Evolutionary conservation across 2,888 invertebrate genomes (phyloP), one percentile per base, ranked within the genome.

Genomic region (Heliconius aoede): DNA sequence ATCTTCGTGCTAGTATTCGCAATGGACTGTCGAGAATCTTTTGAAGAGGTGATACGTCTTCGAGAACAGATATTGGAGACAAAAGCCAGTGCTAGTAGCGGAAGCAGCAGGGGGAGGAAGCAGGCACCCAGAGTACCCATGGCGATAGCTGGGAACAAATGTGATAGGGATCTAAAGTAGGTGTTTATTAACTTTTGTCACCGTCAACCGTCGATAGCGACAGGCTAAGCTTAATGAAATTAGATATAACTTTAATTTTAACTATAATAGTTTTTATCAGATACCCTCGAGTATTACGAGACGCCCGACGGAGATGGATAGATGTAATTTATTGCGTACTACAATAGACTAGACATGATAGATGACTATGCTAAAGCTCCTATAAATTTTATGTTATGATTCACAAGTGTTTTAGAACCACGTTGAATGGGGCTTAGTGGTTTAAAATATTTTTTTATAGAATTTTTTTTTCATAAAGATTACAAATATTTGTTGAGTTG

Each of bases 91-190:
- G 97, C 97, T 4, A 95, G 95, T n/a, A 95, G 96, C 73, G 95
- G 95, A 69, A 92, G 94, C 80, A 95, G 95, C 72, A 90, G 95
- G 15, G 92, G 93, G 0, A 95, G 96, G 86, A 95, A 96, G 84
- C 95, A 95, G 85, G 92, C 95, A 75, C 96, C 96, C 32, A 94
- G 96, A 86, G 97, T 97, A 68, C 98, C 98, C 61, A 98, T 98
- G 96, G 96, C 98, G 73, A 95, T 98, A 79, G 98, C 97, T 3
- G 98, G 97, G 73, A 98, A 98, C 89, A 98, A 98, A 94, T 96
- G 97, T 89, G 98, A 98, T 91, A 96, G 95, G 85, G 97, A 98
- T 69, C 95, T 96, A 85, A 96, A 96, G 97, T 97, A 88, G 90
- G 95, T 90, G 55, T 76, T n/a, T 28, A 72, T 24, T 3, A 21